Evolutionary conservation across 2,113 vertebrate genomes (phyloP), one percentile per base, ranked within the genome.

Genomic region (Labeo catla): DNA sequence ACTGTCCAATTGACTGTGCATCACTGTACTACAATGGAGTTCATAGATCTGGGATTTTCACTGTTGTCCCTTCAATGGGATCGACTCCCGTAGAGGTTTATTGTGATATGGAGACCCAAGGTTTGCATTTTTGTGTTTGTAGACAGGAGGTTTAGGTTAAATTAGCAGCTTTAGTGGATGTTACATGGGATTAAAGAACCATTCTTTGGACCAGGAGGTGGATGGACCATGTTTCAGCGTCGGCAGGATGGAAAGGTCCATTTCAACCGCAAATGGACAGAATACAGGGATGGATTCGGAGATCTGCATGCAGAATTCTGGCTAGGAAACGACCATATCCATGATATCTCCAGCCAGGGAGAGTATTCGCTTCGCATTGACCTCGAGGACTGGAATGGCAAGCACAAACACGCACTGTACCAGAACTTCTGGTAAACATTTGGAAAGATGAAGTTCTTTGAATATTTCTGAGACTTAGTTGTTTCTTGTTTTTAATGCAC

Each of bases 21-120:
- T 96, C 95, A 0, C 91, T 97, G 66, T 96, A 97, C 88, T 94
- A 92, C 91, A 96, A 95, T 0, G 96, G 97, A 3, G 91, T 95
- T 39, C 93, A 94, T 11, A 91, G 93, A 0, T 95, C 96, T 0
- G 96, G 96, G 0, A 88, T 96, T 74, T 97, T 96, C 93, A 95
- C 93, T 4, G 92, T 97, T 86, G 94, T 96, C 85, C 95, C 96
- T 0, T 92, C 94, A 0, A 43, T 94, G 0, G 94, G 91, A 0
- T 94, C 93, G 3, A 43, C 91, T 84, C 94, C 96, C 0, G 93
- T 96, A 11, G 93, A 96, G 66, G 96, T 97, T 13, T 94, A 95
- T 77, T 97, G 96, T 66, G 95, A 97, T 43, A 97, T 97, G 96
- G 96, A 97, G 65, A 96, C 95, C 0, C 96, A 97, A 76, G 96